These are phyloP conservation scores for Dendropsophus ebraccatus DNA, from an alignment of 2,113 vertebrate species.

Conservation along the genomic window DNA sequence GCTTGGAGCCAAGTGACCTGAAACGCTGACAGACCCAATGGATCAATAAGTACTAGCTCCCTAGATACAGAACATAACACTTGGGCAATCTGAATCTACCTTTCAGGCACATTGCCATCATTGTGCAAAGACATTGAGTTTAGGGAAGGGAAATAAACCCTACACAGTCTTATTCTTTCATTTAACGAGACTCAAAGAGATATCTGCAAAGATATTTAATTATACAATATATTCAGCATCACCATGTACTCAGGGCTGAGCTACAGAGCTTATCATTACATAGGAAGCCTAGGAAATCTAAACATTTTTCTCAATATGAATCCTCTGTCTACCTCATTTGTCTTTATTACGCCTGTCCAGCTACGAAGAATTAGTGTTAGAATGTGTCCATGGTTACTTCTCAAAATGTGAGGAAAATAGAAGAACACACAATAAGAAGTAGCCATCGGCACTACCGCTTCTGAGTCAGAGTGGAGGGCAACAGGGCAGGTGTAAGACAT, in stretches of 20 bases:
- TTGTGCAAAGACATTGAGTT: slow-evolving; percentile 17
- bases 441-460: too few relatives aligned
- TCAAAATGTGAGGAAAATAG: too few relatives aligned
- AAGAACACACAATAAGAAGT: too few relatives aligned
- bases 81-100: slow-evolving; percentile 24
- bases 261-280: background rate
- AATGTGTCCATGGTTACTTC: too few relatives aligned
- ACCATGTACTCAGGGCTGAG: background rate
- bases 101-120: slow-evolving; percentile 19
- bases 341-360: too few relatives aligned
- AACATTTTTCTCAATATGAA: background rate
- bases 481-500: too few relatives aligned
- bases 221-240: background rate
- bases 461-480: too few relatives aligned
- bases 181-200: background rate
- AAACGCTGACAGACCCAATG: slow-evolving; percentile 37
- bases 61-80: slow-evolving; percentile 27
- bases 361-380: too few relatives aligned
- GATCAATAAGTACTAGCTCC: slow-evolving; percentile 42
- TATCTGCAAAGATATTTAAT: background rate
- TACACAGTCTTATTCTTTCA: background rate
- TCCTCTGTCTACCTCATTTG: too few relatives aligned
- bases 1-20: slow-evolving; percentile 47
- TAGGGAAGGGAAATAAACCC: background rate
- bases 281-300: background rate